Evolutionary conservation across 1,140 invertebrate species (phyloP), one percentile per base, ranked within the genome.

Genomic region (Venturia canescens): DNA sequence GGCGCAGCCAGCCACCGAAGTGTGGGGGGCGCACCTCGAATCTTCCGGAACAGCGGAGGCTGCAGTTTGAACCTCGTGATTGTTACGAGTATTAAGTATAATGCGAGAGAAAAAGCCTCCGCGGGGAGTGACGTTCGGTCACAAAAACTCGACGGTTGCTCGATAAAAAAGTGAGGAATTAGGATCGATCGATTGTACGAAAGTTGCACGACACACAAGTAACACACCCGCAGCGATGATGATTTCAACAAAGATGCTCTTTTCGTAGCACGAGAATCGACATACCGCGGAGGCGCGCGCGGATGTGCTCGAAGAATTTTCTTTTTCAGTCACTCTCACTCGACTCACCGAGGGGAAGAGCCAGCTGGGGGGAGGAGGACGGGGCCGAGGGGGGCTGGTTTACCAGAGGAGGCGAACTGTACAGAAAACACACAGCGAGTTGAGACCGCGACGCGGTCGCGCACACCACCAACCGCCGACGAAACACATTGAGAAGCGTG

Each of bases 381-480:
- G 21, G 53, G 53, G 53, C 1, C 7, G 5, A 63, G 60, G 21
- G 60, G 23, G 60, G 21, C 69, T 70, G 38, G 3, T 71, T 71
- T 71, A 71, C 34, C 66, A 31, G 44, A 21, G 23, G 44, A 21
- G 23, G 16, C 21, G 44, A 53, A 29, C 67, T 29, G 48, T 85
- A 86, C 86, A 34, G 26, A 34, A 53, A 53, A 53, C 50, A 63
- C 60, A 63, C 23, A 9, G 38, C 38, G 7, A 44, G 38, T 44
- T 44, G 34, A 48, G 69, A 38, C 69, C 69, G 29, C 85, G 85
- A 85, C 86, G 85, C 86, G 86, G 84, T 86, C 85, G 74, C 60
- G 76, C 85, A 86, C 86, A 85, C 67, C 78, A 38, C 78, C 34
- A 38, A 31, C 75, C 18, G 27, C 75, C 18, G 27, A 31, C 67